Base-by-base conservation (phyloP, 2,797 vertebrate genomes). In the Chaetodon trifasciatus region DNA sequence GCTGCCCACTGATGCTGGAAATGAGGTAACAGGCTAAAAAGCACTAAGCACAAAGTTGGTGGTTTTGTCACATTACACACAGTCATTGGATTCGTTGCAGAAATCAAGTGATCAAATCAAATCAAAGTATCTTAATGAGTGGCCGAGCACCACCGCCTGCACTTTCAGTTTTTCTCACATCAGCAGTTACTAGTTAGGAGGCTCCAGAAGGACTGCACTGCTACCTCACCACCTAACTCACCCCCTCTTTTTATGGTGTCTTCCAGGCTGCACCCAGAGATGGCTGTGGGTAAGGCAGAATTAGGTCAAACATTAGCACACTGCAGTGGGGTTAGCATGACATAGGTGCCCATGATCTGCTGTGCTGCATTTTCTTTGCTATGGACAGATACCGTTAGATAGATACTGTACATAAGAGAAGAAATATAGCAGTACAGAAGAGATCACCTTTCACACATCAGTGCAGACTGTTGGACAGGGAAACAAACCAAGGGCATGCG, bases 291-390 rank as follows among this genome's bases (percentile, higher is more conserved):
- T 74, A 64, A 70, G 76, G 55, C 83, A 65, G 81, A 92, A 91
- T 78, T 92, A 82, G 91, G 89, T 87, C 89, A 89, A 67, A 62
- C 71, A 74, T 78, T 40, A 70, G 78, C 77, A 81, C 72, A 83
- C 85, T 87, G 84, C 86, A 89, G 86, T 74, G 76, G 65, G 65
- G 76, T 75, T 73, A 78, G 78, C 60, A 56, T 69, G 58, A 70
- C 62, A 70, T 76, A 74, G 72, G 64, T 79, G 66, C 52, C 74
- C 64, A 74, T 70, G 62, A 71, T 86, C 39, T 53, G 55, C 76
- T 53, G 60, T 9, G 32, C 66, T 23, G 53, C 28, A 44, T 50
- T 62, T 46, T 69, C 44, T 62, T 50, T 70, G 65, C 76, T 75
- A 35, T 19, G n/a, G 52, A 74, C 58, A 64, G 50, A 72, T 37